These are phyloP conservation scores for Eunapius fragilis DNA, from an alignment of 37 sponge, comb jelly and placozoan genomes.

Conservation along the genomic window DNA sequence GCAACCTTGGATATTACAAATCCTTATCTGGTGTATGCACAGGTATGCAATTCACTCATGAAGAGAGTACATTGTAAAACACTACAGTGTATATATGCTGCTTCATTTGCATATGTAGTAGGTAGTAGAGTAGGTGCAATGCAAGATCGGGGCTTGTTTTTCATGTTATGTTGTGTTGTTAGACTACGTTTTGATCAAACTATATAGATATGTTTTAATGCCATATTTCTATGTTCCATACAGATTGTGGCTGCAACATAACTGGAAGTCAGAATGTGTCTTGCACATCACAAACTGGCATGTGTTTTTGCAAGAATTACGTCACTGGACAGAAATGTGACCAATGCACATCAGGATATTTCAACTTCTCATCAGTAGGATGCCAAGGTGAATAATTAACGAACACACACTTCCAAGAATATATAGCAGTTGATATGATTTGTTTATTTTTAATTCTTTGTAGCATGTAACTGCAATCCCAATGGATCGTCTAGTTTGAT, in stretches of 20 bases:
- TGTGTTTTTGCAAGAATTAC: slow-evolving; percentile 77
- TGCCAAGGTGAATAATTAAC: slow-evolving; percentile 60
- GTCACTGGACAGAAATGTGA: slow-evolving; percentile 80
- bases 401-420: too few species aligned
- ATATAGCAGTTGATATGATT: too few species aligned
- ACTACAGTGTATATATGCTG: not conserved
- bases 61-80: not conserved
- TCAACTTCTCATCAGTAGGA: slow-evolving; percentile 45
- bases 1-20: slow-evolving; percentile 68
- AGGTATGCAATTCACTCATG: slow-evolving; percentile 8
- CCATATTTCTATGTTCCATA: not conserved
- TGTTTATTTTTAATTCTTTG: not conserved
- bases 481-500: slow-evolving; percentile 32
- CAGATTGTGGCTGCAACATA: slow-evolving; percentile 69
- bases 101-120: not conserved
- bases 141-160: too few species aligned
- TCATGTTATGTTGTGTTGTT: too few species aligned
- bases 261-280: slow-evolving; percentile 10
- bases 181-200: too few species aligned
- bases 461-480: slow-evolving; percentile 35
- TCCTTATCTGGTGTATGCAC: slow-evolving; percentile 50
- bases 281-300: slow-evolving; percentile 51
- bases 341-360: slow-evolving; percentile 57
- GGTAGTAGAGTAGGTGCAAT: too few species aligned
- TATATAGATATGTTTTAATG: too few species aligned